Evolutionary conservation across 2,888 invertebrate species (phyloP), one percentile per base, ranked within the genome.

Genomic region (Ophion costatus): DNA sequence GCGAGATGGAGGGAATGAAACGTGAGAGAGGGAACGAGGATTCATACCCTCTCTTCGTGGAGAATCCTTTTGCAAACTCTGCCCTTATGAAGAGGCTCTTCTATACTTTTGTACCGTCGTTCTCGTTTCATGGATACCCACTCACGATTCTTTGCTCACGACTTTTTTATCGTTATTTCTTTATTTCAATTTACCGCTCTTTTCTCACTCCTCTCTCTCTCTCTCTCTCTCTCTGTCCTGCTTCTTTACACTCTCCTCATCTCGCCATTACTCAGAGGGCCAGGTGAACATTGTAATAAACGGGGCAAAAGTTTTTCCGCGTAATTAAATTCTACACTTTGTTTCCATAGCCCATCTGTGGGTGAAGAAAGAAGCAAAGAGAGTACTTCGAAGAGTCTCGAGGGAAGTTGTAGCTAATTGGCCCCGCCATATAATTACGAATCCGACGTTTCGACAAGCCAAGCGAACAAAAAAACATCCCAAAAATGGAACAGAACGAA

Each of bases 321-420:
- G 83, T 87, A 87, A 87, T 87, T 87, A 86, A 87, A 86, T 88
- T 84, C 51, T 64, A 79, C 71, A 88, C 88, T 87, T 87, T 87
- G 86, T 87, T 87, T 87, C 87, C 82, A 80, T 82, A 86, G 64
- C 70, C 77, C 87, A 82, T 80, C 78, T 66, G 71, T 70, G 56
- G 64, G 71, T 7, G 56, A 59, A 56, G 51, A 38, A 24, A 57
- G 66, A n/a, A 45, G 59, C 20, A 45, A 82, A 70, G n/a, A n/a
- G n/a, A n/a, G n/a, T n/a, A n/a, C n/a, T n/a, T n/a, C n/a, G n/a
- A n/a, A n/a, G 75, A 79, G 75, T 29, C 42, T 56, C 63, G 66
- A 80, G 76, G 74, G 80, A 74, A 83, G 76, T 79, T 82, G 69
- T 83, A 87, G 88, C 89, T 91, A 91, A 91, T 91, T 91, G 91